A percentile compares a stretch with the other conserved stretches of the same genome.
Conservation (phyloP, 1,140 invertebrate genomes). For the Phocides pigmalion region DNA sequence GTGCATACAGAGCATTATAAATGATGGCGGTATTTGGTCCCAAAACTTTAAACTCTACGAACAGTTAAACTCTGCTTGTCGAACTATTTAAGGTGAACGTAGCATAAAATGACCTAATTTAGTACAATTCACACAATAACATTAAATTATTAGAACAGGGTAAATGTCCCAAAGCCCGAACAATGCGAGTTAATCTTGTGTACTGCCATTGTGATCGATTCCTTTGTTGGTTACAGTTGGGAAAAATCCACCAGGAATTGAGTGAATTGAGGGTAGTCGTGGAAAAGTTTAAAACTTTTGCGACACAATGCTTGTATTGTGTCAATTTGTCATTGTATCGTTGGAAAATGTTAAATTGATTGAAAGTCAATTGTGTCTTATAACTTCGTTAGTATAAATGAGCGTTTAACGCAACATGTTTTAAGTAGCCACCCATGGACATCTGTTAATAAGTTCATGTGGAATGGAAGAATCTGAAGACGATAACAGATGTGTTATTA, state of each 20-base stretch:
- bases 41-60: background rate
- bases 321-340: conserved; percentile 12
- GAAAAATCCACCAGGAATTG: conserved; percentile 31
- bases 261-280: conserved; percentile 21
- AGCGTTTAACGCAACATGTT: too few relatives aligned
- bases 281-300: conserved; percentile 24
- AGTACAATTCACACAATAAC: conserved; percentile 9
- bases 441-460: too few relatives aligned
- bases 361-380: background rate
- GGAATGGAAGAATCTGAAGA: too few relatives aligned
- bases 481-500: too few relatives aligned
- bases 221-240: conserved; percentile 26
- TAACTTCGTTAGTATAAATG: too few relatives aligned
- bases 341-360: conserved; percentile 20
- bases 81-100: background rate
- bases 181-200: conserved; percentile 31
- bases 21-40: too few relatives aligned
- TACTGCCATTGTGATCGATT: conserved; percentile 26
- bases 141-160: conserved; percentile 20
- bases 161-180: background rate
- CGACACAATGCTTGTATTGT: conserved; percentile 17
- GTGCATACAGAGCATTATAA: too few relatives aligned
- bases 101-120: conserved; percentile 6
- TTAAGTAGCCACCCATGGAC: too few relatives aligned
- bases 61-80: background rate